Evolutionary conservation across 2,888 invertebrate genomes (phyloP).

Genomic region (Zelleria hepariella): DNA sequence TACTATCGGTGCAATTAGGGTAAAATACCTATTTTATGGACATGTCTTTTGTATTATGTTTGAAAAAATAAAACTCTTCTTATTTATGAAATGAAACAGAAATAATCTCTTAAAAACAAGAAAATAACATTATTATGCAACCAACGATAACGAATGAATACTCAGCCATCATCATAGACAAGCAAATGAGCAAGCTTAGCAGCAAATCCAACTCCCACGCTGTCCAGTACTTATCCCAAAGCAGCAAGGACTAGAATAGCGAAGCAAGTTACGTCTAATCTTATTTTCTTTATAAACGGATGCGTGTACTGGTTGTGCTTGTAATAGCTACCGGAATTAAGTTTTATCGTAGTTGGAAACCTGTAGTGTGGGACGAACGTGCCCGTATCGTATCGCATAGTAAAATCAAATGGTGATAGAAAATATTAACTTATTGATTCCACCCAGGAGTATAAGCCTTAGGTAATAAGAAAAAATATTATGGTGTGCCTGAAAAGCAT

Average conservation of each 20-base stretch:
- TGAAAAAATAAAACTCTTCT: no score
- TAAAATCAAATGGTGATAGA: background rate
- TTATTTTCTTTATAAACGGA: background rate
- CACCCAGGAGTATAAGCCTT: no score
- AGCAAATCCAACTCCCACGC: background rate
- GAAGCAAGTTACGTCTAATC: background rate
- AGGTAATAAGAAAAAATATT: no score
- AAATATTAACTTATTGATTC: background rate
- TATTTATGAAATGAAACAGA: background rate
- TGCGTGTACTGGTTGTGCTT: background rate
- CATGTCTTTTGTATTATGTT: no score
- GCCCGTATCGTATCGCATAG: background rate
- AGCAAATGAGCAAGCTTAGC: no score
- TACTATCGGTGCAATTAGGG: no score
- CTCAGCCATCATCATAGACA: background rate
- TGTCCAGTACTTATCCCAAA: background rate
- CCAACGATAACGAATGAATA: background rate
- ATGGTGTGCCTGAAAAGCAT: no score
- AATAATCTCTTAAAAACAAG: background rate
- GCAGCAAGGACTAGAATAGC: background rate
- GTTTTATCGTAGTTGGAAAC: background rate
- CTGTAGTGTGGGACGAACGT: background rate
- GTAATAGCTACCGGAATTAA: constrained; percentile 3
- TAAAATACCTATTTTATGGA: no score
- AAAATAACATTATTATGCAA: background rate